Conservation (phyloP, 64 coral and sea anemone species). For the Stylophora pistillata region DNA sequence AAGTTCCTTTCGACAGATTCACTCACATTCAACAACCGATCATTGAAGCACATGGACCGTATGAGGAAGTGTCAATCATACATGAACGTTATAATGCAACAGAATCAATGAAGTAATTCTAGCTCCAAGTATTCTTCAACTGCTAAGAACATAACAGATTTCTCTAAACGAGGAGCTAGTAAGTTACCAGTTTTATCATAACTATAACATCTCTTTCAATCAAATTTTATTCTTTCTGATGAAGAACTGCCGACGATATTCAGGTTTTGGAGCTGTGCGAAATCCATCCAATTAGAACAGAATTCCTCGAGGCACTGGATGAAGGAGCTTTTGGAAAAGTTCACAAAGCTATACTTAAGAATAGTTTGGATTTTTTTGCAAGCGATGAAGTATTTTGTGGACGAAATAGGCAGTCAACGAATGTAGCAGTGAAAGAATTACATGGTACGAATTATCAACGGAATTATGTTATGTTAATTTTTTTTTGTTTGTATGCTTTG, state of each 20-base stretch:
- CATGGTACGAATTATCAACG: not conserved
- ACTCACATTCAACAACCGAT: no score
- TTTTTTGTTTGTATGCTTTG: not conserved
- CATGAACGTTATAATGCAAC: no score
- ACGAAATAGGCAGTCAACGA: not conserved
- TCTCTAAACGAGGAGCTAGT: no score
- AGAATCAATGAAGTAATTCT: no score
- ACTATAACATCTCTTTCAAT: not conserved
- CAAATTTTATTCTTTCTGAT: not conserved
- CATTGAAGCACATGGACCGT: no score
- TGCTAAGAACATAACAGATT: no score
- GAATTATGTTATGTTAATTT: not conserved
- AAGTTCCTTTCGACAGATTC: no score
- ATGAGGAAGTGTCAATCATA: no score
- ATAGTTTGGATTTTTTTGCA: not conserved
- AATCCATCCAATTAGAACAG: conserved; percentile 5
- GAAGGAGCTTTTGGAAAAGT: conserved; percentile 2
- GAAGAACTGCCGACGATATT: not conserved
- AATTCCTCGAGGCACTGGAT: not conserved
- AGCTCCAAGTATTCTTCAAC: no score
- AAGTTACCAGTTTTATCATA: no score
- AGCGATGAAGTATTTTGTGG: not conserved
- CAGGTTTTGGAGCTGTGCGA: not conserved
- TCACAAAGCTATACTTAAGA: not conserved
- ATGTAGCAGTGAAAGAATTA: not conserved